Evolutionary conservation across 2,797 vertebrate species (phyloP).

Genomic region (Liasis olivaceus): DNA sequence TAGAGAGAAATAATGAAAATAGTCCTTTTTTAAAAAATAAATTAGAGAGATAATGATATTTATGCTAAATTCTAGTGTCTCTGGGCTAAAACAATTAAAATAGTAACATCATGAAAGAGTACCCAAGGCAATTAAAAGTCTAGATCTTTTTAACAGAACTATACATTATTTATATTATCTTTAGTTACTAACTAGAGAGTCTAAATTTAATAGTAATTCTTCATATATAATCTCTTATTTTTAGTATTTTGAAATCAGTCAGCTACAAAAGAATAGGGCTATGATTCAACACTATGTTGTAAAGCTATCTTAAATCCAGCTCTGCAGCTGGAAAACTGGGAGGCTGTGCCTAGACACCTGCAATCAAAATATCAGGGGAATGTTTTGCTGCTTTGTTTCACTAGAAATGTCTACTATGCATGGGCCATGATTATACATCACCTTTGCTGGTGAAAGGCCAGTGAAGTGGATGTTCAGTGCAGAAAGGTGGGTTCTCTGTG

Average conservation of each 20-base stretch:
- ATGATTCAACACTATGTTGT: too few relatives aligned
- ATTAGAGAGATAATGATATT: constrained; percentile 12
- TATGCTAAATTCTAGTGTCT: not conserved
- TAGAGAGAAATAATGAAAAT: constrained; percentile 14
- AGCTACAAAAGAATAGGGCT: too few relatives aligned
- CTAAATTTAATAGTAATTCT: not conserved
- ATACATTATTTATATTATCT: not conserved
- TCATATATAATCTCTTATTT: not conserved
- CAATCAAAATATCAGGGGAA: too few relatives aligned
- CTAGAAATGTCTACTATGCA: too few relatives aligned
- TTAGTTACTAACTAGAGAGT: not conserved
- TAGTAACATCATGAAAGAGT: not conserved
- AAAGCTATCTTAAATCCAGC: too few relatives aligned
- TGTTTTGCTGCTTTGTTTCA: too few relatives aligned
- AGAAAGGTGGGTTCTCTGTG: too few relatives aligned
- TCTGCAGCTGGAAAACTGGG: too few relatives aligned
- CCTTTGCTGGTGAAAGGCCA: too few relatives aligned
- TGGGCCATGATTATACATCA: too few relatives aligned
- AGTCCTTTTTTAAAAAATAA: not conserved
- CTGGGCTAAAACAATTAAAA: not conserved
- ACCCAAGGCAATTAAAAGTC: not conserved
- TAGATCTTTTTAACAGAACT: not conserved
- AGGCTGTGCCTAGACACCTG: too few relatives aligned
- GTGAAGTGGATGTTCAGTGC: too few relatives aligned
- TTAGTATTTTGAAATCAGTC: not conserved